Base-by-base conservation (phyloP, 2,888 invertebrate species). In the Pammene aurita region DNA sequence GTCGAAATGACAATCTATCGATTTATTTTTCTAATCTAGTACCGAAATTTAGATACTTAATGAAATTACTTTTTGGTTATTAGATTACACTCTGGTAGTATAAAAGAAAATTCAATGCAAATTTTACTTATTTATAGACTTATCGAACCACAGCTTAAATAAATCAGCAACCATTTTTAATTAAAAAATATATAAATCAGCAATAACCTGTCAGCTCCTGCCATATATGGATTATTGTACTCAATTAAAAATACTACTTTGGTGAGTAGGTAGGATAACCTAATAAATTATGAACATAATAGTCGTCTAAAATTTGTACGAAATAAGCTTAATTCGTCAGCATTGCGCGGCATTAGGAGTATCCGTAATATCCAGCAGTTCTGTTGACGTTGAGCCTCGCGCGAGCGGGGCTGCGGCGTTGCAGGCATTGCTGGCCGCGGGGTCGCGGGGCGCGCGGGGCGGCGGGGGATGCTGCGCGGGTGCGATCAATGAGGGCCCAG, bases 401-500 rank as follows among this genome's bases (percentile, higher is more conserved):
- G 54, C 77, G 67, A 83, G 34, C 44, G 84, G 82, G 82, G 81
- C 74, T 78, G 81, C 79, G 82, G 77, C 74, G 76, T 78, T 75
- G 74, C 71, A 67, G 75, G 73, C 76, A 78, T 62, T 41, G 62
- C 62, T 62, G 26, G 38, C 13, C 61, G 83, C 78, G 84, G 80
- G 58, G 62, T 44, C 61, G 57, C 58, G 70, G 60, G 58, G 9
- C 14, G 77, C 83, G 78, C 84, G 42, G 42, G 57, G 56, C 64
- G 62, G 61, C 46, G 66, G 84, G 84, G 86, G 87, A 85, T 84
- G 85, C 85, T 87, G 86, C 85, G 88, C 85, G 83, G 79, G 75
- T 76, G 83, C 91, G 92, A 92, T 92, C 92, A 92, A 92, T 92
- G 92, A 92, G 87, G 79, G 81, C 78, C 82, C 78, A 81, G 83